Percentiles rank a stretch among this genome's conserved stretches.
Conservation (phyloP, 2,113 vertebrate genomes). For the Perca flavescens region DNA sequence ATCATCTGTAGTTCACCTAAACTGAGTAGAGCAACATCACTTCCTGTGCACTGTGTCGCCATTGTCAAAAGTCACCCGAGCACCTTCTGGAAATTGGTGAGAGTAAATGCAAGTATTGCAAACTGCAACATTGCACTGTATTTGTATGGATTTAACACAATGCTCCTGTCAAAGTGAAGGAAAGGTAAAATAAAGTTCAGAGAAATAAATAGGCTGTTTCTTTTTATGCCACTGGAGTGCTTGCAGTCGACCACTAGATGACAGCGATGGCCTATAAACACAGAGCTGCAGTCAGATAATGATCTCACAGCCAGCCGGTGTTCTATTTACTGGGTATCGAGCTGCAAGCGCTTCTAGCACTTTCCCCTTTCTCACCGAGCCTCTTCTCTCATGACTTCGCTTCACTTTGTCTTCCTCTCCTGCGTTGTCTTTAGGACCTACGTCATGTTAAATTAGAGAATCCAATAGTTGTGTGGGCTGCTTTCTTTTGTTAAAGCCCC, state of each 20-base stretch:
- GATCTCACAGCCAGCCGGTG: not conserved
- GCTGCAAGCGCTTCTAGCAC: not conserved
- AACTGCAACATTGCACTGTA: conserved; percentile 21
- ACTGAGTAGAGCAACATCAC: not conserved
- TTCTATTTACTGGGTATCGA: not conserved
- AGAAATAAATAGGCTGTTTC: not conserved
- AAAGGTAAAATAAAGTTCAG: conserved; percentile 28
- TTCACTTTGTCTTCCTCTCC: not conserved
- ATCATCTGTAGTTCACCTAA: not conserved
- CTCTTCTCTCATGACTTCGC: not conserved
- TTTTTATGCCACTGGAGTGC: not conserved
- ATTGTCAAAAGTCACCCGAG: conserved; percentile 21
- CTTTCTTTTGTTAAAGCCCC: not conserved
- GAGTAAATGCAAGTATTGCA: conserved; percentile 27
- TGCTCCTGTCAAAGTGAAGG: conserved; percentile 46
- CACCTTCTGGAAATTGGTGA: conserved; percentile 7
- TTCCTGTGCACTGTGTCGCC: not conserved
- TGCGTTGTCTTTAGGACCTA: not conserved
- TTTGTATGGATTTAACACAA: conserved; percentile 46
- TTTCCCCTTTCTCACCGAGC: not conserved
- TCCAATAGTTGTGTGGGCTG: not conserved
- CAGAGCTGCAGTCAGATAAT: not conserved
- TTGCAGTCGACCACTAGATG: conserved; percentile 66
- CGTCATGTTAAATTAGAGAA: not conserved
- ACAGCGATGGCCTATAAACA: conserved; percentile 21